Evolutionary conservation across 1,140 invertebrate species (phyloP).

Genomic region (Drosophila lacteicornis): DNA sequence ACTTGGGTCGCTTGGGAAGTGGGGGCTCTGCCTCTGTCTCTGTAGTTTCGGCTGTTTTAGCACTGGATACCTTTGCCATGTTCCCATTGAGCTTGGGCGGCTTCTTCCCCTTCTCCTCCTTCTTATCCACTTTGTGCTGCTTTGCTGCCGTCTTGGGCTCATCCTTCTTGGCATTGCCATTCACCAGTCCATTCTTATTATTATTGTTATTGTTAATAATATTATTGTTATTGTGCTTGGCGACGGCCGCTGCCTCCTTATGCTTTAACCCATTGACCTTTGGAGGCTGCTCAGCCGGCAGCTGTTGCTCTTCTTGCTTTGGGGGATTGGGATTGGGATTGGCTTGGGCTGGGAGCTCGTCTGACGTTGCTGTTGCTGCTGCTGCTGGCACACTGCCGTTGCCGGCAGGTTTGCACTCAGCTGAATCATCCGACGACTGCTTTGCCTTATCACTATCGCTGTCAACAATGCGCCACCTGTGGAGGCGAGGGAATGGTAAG

Average conservation of each 20-base stretch:
- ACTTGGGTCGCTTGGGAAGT: slow-evolving; percentile 47
- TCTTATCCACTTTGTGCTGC: background rate
- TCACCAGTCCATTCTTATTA: slow-evolving; percentile 57
- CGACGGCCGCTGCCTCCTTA: slow-evolving; percentile 12
- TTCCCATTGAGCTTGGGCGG: slow-evolving; percentile 48
- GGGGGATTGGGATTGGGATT: background rate
- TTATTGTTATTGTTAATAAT: slow-evolving; percentile 40
- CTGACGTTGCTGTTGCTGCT: background rate
- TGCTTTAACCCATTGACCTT: slow-evolving; percentile 63
- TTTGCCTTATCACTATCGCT: slow-evolving; percentile 68
- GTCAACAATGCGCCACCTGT: slow-evolving; percentile 88
- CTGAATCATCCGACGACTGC: slow-evolving; percentile 19
- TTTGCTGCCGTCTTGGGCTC: slow-evolving; percentile 10
- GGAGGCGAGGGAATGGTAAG: background rate
- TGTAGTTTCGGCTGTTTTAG: slow-evolving; percentile 10
- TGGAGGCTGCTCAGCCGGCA: background rate
- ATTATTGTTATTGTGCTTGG: slow-evolving; percentile 46
- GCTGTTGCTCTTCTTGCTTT: background rate
- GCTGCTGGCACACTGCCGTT: slow-evolving; percentile 19
- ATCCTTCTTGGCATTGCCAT: slow-evolving; percentile 43
- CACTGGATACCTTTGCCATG: slow-evolving; percentile 9
- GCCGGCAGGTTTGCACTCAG: slow-evolving; percentile 3
- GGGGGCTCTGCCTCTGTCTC: slow-evolving; percentile 21
- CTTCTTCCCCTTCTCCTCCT: slow-evolving; percentile 2
- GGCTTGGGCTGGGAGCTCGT: background rate